phyloP scores from a whole-genome alignment of 2,888 invertebrate species.

The Drosophila longiperda region DNA sequence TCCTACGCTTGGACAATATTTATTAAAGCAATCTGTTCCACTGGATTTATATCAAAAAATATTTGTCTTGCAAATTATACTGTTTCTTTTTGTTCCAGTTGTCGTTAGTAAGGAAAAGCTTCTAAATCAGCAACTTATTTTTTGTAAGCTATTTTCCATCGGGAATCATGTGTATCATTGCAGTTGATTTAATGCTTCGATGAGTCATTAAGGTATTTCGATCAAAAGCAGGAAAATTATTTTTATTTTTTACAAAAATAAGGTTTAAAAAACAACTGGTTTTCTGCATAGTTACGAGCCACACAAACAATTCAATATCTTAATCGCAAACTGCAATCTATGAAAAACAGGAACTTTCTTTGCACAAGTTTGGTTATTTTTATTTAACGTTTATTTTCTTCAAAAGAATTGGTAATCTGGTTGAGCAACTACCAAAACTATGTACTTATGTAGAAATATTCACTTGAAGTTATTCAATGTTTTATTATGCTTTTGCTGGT shows the following conservation, averaged over 20 bases:
- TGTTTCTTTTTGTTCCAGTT: conserved; percentile 12
- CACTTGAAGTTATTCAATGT: conserved; percentile 23
- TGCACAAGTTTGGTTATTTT: neutral
- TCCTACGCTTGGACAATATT: conserved; percentile 62
- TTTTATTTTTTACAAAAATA: neutral
- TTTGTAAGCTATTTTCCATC: conserved; percentile 11
- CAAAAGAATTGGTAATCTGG: conserved; percentile 47
- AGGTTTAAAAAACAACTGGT: neutral
- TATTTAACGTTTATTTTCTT: neutral
- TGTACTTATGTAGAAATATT: conserved; percentile 18
- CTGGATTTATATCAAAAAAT: conserved; percentile 72
- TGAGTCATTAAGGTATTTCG: neutral
- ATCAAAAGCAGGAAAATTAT: conserved; percentile 1
- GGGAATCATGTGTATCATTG: conserved; percentile 9
- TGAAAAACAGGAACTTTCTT: neutral
- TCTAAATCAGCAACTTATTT: conserved; percentile 20
- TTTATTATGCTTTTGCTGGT: conserved; percentile 35
- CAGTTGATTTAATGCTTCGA: conserved; percentile 19
- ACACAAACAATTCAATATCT: neutral
- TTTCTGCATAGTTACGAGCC: neutral
- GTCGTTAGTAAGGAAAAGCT: neutral
- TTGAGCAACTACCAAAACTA: neutral
- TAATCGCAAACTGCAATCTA: neutral
- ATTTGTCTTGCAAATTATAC: conserved; percentile 71
- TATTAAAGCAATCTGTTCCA: conserved; percentile 77